Percentiles rank a stretch among this genome's conserved stretches.
These are phyloP conservation scores for Rhinichthys osculus DNA, from an alignment of 2,797 vertebrate genomes.

Conservation along the genomic window DNA sequence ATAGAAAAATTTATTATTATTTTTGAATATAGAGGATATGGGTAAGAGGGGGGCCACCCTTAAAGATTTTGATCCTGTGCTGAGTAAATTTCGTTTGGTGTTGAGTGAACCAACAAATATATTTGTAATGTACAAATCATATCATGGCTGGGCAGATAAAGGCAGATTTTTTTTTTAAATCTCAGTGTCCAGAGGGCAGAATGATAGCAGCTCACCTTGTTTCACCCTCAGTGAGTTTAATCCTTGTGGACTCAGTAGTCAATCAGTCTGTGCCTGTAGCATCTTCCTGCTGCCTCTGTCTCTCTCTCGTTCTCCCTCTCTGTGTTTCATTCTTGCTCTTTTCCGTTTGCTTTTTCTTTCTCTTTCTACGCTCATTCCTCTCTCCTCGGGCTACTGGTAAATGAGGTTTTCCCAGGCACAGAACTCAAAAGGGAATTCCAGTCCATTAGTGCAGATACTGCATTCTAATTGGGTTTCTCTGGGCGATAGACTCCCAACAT, in stretches of 20 bases:
- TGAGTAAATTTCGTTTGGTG: not conserved
- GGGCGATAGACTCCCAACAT: conserved; percentile 45
- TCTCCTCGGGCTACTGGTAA: conserved; percentile 77
- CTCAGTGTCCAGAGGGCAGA: conserved; percentile 47
- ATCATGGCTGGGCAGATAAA: conserved; percentile 23
- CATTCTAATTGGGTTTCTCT: conserved; percentile 62
- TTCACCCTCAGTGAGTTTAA: conserved; percentile 50
- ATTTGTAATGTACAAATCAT: conserved; percentile 24
- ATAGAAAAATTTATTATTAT: not conserved
- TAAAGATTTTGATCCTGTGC: not conserved
- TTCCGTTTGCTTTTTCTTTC: conserved; percentile 63
- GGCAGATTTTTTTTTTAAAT: conserved; percentile 30
- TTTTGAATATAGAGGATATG: not conserved
- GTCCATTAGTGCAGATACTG: conserved; percentile 75
- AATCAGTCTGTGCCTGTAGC: conserved; percentile 54
- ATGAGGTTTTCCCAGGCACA: conserved; percentile 78
- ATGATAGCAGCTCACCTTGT: conserved; percentile 37
- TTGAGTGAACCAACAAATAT: conserved; percentile 24
- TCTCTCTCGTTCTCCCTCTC: conserved; percentile 23
- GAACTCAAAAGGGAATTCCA: conserved; percentile 80
- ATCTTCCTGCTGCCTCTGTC: not conserved
- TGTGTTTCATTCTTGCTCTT: conserved; percentile 43
- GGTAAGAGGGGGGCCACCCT: no score
- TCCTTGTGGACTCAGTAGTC: conserved; percentile 52
- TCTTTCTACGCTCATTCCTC: conserved; percentile 58